Evolutionary conservation across 2,797 vertebrate genomes (phyloP).

Genomic region (Monodelphis domestica): DNA sequence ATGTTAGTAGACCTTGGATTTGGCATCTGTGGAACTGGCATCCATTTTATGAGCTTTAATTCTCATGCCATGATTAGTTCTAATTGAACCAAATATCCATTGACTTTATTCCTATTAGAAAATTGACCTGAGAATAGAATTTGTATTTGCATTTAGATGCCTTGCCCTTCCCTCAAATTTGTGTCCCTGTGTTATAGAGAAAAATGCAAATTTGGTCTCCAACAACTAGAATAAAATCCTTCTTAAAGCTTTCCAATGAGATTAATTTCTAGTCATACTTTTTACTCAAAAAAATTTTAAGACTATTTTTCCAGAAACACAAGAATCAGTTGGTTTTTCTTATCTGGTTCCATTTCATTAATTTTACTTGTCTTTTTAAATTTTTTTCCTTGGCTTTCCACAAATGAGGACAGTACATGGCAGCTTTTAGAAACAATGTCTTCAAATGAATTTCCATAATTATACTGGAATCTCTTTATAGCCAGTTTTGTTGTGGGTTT

Average conservation of each 20-base stretch:
- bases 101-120: constrained; percentile 14
- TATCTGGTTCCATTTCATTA: constrained; percentile 79
- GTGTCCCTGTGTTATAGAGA: constrained; percentile 55
- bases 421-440: constrained; percentile 80
- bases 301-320: constrained; percentile 72
- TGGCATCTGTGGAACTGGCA: constrained; percentile 52
- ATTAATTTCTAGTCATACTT: constrained; percentile 76
- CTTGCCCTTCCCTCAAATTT: constrained; percentile 69
- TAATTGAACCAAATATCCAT: constrained; percentile 33
- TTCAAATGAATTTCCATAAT: constrained; percentile 83
- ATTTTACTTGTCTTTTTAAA: constrained; percentile 78
- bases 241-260: constrained; percentile 70
- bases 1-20: constrained; percentile 68
- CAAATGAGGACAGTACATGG: constrained; percentile 80
- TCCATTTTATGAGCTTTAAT: constrained; percentile 28
- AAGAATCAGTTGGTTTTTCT: constrained; percentile 76
- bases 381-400: constrained; percentile 76
- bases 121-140: constrained; percentile 20
- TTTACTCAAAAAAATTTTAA: constrained; percentile 63
- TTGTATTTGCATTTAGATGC: constrained; percentile 62
- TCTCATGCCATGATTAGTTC: neutral
- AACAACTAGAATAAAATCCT: constrained; percentile 68
- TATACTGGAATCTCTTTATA: constrained; percentile 82
- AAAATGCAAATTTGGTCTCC: constrained; percentile 66
- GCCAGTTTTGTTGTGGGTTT: constrained; percentile 85